phyloP scores from a whole-genome alignment of 2,797 vertebrate genomes.

The Platalea minor region DNA sequence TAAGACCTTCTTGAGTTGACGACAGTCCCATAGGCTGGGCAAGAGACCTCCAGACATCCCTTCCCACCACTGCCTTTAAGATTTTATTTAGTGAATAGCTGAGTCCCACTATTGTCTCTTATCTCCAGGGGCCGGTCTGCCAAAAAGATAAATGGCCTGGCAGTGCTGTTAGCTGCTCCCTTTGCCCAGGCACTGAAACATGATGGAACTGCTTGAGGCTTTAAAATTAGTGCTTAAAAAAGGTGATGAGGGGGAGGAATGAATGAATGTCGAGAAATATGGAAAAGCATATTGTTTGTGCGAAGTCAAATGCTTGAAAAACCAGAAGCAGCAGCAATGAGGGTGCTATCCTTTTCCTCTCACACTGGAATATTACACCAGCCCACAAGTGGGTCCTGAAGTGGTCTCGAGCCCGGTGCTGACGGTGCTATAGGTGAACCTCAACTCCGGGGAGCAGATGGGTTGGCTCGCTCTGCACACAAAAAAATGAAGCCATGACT shows the following conservation, averaged over 20 bases:
- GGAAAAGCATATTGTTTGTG: not conserved
- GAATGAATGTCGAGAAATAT: not conserved
- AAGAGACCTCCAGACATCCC: not conserved
- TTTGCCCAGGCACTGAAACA: not conserved
- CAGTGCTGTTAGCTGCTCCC: not conserved
- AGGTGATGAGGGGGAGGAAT: not conserved
- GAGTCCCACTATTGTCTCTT: not conserved
- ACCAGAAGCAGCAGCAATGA: not conserved
- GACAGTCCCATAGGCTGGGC: not conserved
- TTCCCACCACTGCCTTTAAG: not conserved
- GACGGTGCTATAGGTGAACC: not conserved
- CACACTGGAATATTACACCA: accelerated
- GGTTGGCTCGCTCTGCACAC: not conserved
- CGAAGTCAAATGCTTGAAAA: not conserved
- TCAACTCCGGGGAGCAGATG: not conserved
- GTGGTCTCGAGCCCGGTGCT: not conserved
- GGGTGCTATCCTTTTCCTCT: no score
- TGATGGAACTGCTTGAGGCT: not conserved
- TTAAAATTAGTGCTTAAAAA: not conserved
- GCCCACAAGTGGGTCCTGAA: not conserved
- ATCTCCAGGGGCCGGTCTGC: not conserved
- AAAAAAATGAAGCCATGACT: not conserved
- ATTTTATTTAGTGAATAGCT: not conserved
- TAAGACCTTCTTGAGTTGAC: not conserved
- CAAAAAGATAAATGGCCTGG: not conserved